These are phyloP conservation scores for Epinotia demarniana DNA, from an alignment of 2,888 invertebrate genomes.

Conservation along the genomic window DNA sequence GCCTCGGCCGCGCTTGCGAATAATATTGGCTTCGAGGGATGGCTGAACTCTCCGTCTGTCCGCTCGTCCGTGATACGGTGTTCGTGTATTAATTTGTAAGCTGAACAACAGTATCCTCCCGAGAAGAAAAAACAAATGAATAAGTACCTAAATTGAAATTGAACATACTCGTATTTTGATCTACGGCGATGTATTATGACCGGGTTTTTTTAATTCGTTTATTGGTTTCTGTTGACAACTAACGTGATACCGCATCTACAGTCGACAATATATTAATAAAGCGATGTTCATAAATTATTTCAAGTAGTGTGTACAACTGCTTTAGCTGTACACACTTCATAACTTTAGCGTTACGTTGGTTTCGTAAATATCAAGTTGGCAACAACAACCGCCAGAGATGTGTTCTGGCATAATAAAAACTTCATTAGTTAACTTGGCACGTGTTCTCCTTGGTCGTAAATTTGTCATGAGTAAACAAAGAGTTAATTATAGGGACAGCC, in stretches of 20 bases:
- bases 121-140: background rate
- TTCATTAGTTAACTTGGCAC: slow-evolving; percentile 6
- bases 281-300: too few relatives aligned
- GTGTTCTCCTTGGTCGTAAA: slow-evolving; percentile 1
- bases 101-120: background rate
- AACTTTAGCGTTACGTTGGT: background rate
- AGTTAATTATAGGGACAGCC: slow-evolving; percentile 14
- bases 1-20: slow-evolving; percentile 42
- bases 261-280: background rate
- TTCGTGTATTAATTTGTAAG: background rate
- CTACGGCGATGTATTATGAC: background rate
- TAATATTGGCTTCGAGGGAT: slow-evolving; percentile 28
- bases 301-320: too few relatives aligned
- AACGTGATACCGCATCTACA: slow-evolving; percentile 27
- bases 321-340: background rate
- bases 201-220: background rate
- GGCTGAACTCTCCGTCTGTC: slow-evolving; percentile 44
- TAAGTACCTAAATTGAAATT: background rate
- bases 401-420: background rate
- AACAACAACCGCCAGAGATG: background rate
- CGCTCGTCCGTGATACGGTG: slow-evolving; percentile 40
- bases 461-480: slow-evolving; percentile 5
- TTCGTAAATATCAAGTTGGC: background rate
- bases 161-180: background rate
- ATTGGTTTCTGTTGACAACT: background rate